Evolutionary conservation across 2,113 vertebrate genomes (phyloP).

Genomic region (Empidonax alnorum): DNA sequence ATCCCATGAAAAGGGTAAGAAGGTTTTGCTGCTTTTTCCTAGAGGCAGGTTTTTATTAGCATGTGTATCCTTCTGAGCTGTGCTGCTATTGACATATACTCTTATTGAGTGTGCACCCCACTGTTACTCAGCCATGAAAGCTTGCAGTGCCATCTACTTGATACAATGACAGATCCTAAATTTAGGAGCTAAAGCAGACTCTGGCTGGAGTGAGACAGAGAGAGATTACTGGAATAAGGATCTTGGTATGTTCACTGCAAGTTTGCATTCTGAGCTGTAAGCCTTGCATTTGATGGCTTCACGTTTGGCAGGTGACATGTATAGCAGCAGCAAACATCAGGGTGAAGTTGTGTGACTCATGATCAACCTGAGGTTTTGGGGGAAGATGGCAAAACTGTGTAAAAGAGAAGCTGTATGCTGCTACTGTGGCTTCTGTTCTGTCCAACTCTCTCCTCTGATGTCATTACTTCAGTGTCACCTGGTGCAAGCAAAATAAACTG

Average conservation of each 20-base stretch:
- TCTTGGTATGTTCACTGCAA: neutral
- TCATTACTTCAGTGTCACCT: neutral
- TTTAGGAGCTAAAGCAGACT: neutral
- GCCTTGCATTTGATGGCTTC: neutral
- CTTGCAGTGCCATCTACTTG: conserved; percentile 35
- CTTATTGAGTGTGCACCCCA: rapidly evolving
- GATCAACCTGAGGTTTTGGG: neutral
- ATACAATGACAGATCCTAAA: neutral
- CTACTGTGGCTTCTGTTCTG: neutral
- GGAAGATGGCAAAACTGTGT: neutral
- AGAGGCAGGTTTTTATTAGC: neutral
- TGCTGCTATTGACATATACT: neutral
- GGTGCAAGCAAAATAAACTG: neutral
- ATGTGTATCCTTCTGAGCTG: neutral
- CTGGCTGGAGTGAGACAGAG: neutral
- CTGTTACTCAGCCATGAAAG: neutral
- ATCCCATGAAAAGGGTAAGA: neutral
- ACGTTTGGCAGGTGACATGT: neutral
- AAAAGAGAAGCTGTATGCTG: neutral
- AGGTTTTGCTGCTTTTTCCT: rapidly evolving
- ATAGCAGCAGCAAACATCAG: neutral
- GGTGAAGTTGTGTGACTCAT: neutral
- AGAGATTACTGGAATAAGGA: neutral
- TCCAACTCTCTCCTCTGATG: neutral
- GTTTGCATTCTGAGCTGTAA: neutral